Percentiles rank a stretch among this genome's conserved stretches.
phyloP scores from a whole-genome alignment of 2,113 vertebrate genomes.

The Paradoxurus hermaphroditus region DNA sequence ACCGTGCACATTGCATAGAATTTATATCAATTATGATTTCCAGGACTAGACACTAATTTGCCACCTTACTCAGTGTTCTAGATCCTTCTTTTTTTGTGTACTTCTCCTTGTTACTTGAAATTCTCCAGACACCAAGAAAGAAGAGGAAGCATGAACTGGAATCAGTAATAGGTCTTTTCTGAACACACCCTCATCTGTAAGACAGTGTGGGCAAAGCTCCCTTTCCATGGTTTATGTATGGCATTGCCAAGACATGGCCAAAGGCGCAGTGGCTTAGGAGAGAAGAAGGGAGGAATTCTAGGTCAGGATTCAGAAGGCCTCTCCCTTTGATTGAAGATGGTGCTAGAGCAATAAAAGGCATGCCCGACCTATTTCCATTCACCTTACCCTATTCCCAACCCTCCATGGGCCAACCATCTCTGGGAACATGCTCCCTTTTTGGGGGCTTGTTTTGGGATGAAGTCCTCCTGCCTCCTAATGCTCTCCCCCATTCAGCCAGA shows the following conservation, averaged over 20 bases:
- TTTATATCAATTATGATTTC: not conserved
- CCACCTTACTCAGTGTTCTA: not conserved
- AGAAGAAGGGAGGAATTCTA: not conserved
- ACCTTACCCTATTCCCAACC: too few species aligned
- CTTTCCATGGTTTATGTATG: not conserved
- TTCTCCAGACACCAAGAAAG: not conserved
- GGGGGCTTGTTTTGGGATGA: not conserved
- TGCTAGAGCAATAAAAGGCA: not conserved
- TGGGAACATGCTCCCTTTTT: not conserved
- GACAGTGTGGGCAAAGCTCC: not conserved
- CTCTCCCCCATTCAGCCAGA: not conserved
- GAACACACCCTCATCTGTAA: not conserved
- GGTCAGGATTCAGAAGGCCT: not conserved
- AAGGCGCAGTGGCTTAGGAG: not conserved
- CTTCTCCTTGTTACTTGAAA: not conserved
- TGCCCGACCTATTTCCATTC: accelerated
- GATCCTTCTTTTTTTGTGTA: not conserved
- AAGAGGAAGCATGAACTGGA: not conserved
- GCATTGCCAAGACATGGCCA: too few species aligned
- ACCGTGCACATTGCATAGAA: not conserved
- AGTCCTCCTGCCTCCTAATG: not conserved
- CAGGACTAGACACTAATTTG: not conserved
- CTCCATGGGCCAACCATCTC: accelerated
- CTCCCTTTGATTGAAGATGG: not conserved
- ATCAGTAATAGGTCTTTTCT: not conserved